Conservation (phyloP, 2,113 vertebrate species). For the Lycocorax pyrrhopterus region DNA sequence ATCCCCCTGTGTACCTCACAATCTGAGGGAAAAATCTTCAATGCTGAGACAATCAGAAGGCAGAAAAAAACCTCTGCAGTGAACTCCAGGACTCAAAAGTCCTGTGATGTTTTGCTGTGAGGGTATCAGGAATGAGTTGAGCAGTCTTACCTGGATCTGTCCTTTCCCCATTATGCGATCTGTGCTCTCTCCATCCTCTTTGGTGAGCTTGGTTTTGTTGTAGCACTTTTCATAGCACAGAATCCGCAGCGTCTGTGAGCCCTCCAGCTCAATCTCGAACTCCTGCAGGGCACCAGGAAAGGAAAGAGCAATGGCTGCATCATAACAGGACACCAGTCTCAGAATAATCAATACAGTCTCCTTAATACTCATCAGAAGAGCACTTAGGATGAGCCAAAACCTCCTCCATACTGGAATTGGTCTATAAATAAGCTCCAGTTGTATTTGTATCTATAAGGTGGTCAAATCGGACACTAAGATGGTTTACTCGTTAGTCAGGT, state of each 20-base stretch:
- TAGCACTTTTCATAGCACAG: slow-evolving; percentile 94
- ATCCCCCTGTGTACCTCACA: not conserved
- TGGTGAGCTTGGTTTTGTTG: slow-evolving; percentile 81
- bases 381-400: not conserved
- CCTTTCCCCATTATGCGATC: slow-evolving; percentile 90
- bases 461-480: not conserved
- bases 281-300: slow-evolving; percentile 74
- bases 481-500: not conserved
- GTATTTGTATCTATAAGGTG: not conserved
- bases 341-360: not conserved
- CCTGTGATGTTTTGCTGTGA: not conserved
- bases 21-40: not conserved
- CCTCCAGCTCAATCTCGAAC: slow-evolving; percentile 95
- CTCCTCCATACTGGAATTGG: not conserved
- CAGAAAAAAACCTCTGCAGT: not conserved
- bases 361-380: not conserved
- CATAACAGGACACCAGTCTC: not conserved
- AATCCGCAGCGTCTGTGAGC: slow-evolving; percentile 89
- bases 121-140: not conserved
- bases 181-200: slow-evolving; percentile 84
- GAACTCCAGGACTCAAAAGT: not conserved
- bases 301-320: not conserved
- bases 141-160: slow-evolving; percentile 83
- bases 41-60: not conserved
- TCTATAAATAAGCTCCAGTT: not conserved